Percentiles rank a stretch among this genome's conserved stretches.
phyloP scores from a whole-genome alignment of 2,113 vertebrate species.

The Coreoperca whiteheadi region DNA sequence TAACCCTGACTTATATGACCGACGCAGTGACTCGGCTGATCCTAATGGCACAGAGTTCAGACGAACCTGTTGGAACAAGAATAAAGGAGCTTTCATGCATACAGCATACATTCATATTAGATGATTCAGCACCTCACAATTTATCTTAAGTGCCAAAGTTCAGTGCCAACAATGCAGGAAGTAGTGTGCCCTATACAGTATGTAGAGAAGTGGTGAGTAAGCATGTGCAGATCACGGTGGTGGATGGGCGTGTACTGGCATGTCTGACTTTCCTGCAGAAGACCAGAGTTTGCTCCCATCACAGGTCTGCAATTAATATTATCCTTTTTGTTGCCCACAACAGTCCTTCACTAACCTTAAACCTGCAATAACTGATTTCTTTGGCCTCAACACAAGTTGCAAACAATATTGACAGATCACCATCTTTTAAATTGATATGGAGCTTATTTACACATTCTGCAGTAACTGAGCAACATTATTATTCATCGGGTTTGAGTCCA shows the following conservation, averaged over 20 bases:
- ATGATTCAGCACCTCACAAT: neutral
- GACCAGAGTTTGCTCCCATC: neutral
- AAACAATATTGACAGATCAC: no score
- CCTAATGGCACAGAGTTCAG: slow-evolving; percentile 75
- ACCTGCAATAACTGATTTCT: no score
- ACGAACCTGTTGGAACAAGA: slow-evolving; percentile 70
- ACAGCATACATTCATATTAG: neutral
- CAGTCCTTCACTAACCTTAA: neutral
- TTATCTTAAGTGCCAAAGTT: no score
- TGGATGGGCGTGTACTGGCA: neutral
- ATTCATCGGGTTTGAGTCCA: no score
- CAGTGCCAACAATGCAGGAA: neutral
- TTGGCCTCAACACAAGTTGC: no score
- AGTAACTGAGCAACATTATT: no score
- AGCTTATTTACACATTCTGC: no score
- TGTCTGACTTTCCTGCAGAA: neutral
- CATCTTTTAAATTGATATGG: no score
- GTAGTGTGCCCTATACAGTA: no score
- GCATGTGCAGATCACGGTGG: neutral
- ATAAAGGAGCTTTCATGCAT: neutral
- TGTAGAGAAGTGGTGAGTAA: neutral
- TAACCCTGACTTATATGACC: slow-evolving; percentile 73
- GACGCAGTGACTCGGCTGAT: slow-evolving; percentile 76
- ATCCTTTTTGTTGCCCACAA: no score
- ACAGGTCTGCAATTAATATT: neutral